These are phyloP conservation scores for Chaetoderma sp. DNA, from an alignment of 2,888 invertebrate species.

Conservation along the genomic window DNA sequence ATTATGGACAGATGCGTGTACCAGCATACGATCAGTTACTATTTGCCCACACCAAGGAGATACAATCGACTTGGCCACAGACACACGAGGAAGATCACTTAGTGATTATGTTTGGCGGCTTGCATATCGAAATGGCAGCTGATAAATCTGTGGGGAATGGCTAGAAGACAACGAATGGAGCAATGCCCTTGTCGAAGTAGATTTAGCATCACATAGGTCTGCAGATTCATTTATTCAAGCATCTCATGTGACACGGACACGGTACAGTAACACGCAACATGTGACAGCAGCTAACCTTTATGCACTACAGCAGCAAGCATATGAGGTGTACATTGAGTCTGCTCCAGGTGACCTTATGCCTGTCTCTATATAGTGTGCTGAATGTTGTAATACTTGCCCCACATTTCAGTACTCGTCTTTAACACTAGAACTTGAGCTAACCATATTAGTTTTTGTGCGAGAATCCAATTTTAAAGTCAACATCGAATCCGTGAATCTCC, in stretches of 20 bases:
- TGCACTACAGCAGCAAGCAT: neutral
- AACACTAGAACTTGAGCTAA: neutral
- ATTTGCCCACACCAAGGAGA: neutral
- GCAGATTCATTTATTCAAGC: neutral
- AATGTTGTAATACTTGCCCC: neutral
- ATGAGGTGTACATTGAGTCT: neutral
- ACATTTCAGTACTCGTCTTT: neutral
- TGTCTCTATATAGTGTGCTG: neutral
- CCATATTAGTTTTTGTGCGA: neutral
- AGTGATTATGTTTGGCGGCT: neutral
- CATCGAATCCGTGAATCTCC: neutral
- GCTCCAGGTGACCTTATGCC: neutral
- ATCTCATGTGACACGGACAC: neutral
- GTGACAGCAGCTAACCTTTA: neutral
- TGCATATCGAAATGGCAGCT: neutral
- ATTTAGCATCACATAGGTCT: neutral
- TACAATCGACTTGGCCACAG: neutral
- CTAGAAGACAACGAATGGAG: neutral
- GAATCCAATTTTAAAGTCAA: neutral
- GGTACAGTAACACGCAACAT: neutral
- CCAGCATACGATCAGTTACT: neutral
- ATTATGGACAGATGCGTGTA: neutral
- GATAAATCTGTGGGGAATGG: neutral
- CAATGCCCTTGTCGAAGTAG: neutral
- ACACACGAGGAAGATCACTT: neutral